Percentiles rank a stretch among this genome's conserved stretches.
phyloP scores from a whole-genome alignment of 2,113 vertebrate genomes.

The Zosterops borbonicus region DNA sequence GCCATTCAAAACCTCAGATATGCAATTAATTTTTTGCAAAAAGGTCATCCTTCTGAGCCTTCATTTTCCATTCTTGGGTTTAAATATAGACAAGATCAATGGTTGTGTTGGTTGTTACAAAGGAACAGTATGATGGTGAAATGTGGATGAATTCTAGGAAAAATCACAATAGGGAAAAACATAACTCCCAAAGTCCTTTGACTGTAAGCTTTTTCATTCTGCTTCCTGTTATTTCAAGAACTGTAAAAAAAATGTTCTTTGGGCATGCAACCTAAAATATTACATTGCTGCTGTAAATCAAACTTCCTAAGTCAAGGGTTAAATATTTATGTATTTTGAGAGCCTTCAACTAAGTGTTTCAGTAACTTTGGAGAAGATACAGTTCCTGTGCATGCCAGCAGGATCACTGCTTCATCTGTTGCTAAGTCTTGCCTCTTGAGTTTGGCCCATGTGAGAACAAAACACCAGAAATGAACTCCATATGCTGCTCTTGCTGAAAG shows the following conservation, averaged over 20 bases:
- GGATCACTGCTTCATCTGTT: not conserved
- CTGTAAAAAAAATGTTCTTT: not conserved
- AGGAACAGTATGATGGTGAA: not conserved
- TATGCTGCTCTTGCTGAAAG: not conserved
- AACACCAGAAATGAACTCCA: not conserved
- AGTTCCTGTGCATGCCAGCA: not conserved
- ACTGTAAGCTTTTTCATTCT: not conserved
- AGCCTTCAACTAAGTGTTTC: not conserved
- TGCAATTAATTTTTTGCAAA: not conserved
- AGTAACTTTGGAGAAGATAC: not conserved
- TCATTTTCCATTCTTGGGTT: not conserved
- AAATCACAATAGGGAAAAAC: conserved; percentile 2
- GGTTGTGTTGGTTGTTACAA: not conserved
- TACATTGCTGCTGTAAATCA: fast-evolving
- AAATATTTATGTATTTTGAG: not conserved
- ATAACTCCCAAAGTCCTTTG: not conserved
- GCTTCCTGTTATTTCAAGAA: conserved; percentile 9
- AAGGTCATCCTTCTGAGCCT: not conserved
- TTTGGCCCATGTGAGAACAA: not conserved
- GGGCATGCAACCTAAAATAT: not conserved
- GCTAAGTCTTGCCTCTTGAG: not conserved
- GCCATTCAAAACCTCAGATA: not conserved
- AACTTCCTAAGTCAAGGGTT: not conserved
- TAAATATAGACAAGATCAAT: not conserved
- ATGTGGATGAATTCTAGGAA: conserved; percentile 49